phyloP scores from a whole-genome alignment of 2,888 invertebrate species.

The Cephus pulcher region DNA sequence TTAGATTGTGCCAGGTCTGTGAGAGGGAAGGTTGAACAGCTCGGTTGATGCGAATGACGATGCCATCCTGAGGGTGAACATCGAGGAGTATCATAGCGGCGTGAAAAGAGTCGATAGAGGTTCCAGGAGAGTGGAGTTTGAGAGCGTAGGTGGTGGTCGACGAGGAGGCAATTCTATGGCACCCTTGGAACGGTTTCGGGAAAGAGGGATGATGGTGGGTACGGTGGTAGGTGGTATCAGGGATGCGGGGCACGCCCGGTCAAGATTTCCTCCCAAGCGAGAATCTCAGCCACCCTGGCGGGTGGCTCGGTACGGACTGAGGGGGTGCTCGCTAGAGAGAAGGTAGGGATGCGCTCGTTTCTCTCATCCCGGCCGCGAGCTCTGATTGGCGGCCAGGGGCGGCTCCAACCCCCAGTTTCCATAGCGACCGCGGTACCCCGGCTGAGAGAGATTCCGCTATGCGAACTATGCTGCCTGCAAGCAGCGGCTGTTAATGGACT shows the following conservation, averaged over 20 bases:
- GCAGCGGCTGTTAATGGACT: slow-evolving; percentile 56
- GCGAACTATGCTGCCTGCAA: slow-evolving; percentile 48
- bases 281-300: slow-evolving; percentile 63
- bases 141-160: background rate
- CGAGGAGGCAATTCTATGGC: background rate
- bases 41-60: too few species aligned
- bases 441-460: slow-evolving; percentile 41
- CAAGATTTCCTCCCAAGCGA: slow-evolving; percentile 66
- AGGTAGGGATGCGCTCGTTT: slow-evolving; percentile 47
- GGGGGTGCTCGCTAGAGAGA: slow-evolving; percentile 24
- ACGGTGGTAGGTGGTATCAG: slow-evolving; percentile 52
- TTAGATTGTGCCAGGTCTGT: too few species aligned
- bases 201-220: slow-evolving; percentile 19
- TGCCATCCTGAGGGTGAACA: too few species aligned
- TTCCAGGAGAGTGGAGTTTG: background rate
- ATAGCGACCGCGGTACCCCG: slow-evolving; percentile 71
- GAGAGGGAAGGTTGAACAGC: too few species aligned
- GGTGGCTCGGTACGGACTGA: slow-evolving; percentile 25
- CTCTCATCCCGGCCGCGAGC: slow-evolving; percentile 62
- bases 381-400: slow-evolving; percentile 71
- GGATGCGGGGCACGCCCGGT: slow-evolving; percentile 67
- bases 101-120: background rate
- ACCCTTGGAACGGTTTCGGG: slow-evolving; percentile 3
- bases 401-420: slow-evolving; percentile 68
- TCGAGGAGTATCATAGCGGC: too few species aligned